phyloP scores from a whole-genome alignment of 23 tunicate species.

The Ciona savignyi region DNA sequence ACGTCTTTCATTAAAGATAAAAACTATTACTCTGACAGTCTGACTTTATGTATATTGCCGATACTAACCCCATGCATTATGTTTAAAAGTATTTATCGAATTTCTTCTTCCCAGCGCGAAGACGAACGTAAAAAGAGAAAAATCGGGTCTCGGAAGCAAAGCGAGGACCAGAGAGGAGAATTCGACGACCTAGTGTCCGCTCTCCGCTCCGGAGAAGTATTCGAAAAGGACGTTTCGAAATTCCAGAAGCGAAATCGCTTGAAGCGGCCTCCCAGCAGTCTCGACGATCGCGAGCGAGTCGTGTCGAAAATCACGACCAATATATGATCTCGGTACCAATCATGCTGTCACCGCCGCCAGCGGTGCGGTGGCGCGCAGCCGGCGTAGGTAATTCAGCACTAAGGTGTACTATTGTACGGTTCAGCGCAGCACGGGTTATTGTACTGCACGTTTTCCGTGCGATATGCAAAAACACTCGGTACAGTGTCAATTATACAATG shows the following conservation, averaged over 20 bases:
- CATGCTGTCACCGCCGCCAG: too few relatives aligned
- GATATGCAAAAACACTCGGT: neutral
- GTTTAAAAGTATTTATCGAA: too few relatives aligned
- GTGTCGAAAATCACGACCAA: neutral
- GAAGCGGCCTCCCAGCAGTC: conserved; percentile 18
- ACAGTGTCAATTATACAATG: neutral
- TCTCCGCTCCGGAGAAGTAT: conserved; percentile 83
- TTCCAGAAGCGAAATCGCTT: conserved; percentile 85
- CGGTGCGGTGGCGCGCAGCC: too few relatives aligned
- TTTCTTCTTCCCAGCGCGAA: conserved; percentile 36
- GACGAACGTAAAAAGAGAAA: conserved; percentile 19
- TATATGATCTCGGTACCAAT: neutral
- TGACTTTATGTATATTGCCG: too few relatives aligned
- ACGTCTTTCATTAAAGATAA: too few relatives aligned
- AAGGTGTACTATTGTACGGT: neutral
- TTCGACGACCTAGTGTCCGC: conserved; percentile 97
- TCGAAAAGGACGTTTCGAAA: conserved; percentile 83
- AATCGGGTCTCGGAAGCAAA: conserved; percentile 15
- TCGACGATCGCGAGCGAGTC: conserved; percentile 12
- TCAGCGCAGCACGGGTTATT: neutral
- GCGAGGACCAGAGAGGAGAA: conserved; percentile 56
- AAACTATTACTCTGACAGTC: too few relatives aligned
- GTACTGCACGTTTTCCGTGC: neutral
- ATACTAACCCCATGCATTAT: too few relatives aligned
- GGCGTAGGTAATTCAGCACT: neutral